Base-by-base conservation (phyloP, 2,797 vertebrate species). In the Silurus aristotelis region DNA sequence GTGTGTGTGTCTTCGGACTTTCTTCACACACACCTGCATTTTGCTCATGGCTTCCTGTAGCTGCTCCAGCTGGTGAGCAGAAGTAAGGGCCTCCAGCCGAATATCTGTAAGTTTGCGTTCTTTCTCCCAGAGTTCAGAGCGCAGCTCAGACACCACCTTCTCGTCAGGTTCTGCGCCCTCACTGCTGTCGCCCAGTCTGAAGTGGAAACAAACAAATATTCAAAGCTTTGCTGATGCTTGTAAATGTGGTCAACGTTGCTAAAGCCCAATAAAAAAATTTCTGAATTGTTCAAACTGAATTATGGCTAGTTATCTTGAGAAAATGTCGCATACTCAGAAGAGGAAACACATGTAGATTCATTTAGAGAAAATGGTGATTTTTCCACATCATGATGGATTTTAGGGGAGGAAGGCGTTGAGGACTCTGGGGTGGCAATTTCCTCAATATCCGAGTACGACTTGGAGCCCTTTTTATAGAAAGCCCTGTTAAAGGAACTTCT, bases 401-500 rank as follows among this genome's bases (percentile, higher is more conserved):
- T 98, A 0, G 98, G 98, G 19, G 98, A 99, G 0, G 98, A 97
- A 0, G 98, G 98, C 3, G 97, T 97, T 0, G 98, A 99, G 0
- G 98, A 98, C 90, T 99, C 97, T 0, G 98, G 98, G 0, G 98
- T 99, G 89, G 98, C 95, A 0, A 99, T 99, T 93, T 99, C 98
- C 92, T 99, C 98, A 0, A 99, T 99, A 90, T 99, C 98, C 0
- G 98, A 98, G 84, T 99, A 99, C 0, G 98, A 97, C 92, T 99
- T 99, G 71, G 97, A 93, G 5, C 97, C 97, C 89, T 99, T 99
- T 93, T 99, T 99, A 92, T 96, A 99, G 92, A 99, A 99, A 80
- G 98, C 98, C 91, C 98, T 99, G 93, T 99, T 99, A 94, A 99
- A 99, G 89, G 98, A 99, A 91, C 98, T 99, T 83, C 98, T 96